These are phyloP conservation scores for Himalopsyche tibetana DNA, from an alignment of 2,888 invertebrate genomes.

Conservation along the genomic window DNA sequence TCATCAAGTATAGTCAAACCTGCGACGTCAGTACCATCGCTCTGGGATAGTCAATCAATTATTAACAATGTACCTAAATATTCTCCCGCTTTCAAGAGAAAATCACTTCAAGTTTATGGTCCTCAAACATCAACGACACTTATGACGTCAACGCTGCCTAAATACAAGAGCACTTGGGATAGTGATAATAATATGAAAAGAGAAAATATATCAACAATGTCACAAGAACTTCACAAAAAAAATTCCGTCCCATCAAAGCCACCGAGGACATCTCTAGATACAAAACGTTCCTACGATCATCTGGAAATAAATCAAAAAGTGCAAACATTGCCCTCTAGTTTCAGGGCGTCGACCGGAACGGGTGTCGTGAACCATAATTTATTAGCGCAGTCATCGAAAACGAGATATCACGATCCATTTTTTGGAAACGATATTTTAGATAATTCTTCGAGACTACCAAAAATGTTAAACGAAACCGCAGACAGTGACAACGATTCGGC, in stretches of 20 bases:
- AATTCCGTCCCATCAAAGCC: slow-evolving; percentile 67
- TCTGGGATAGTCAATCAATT: slow-evolving; percentile 69
- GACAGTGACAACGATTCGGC: slow-evolving; percentile 93
- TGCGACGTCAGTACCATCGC: slow-evolving; percentile 67
- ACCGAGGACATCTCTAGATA: slow-evolving; percentile 69
- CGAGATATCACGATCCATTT: slow-evolving; percentile 68
- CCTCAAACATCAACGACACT: slow-evolving; percentile 67
- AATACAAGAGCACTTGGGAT: slow-evolving; percentile 45
- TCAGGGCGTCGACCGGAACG: slow-evolving; percentile 63
- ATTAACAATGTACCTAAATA: slow-evolving; percentile 84
- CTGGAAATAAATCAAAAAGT: slow-evolving; percentile 51
- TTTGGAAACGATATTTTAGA: slow-evolving; percentile 68
- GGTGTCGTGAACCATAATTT: slow-evolving; percentile 60
- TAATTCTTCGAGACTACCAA: slow-evolving; percentile 54
- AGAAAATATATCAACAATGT: slow-evolving; percentile 55
- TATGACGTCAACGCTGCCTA: slow-evolving; percentile 66
- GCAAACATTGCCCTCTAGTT: slow-evolving; percentile 64
- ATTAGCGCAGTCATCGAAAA: slow-evolving; percentile 61
- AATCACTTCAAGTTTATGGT: slow-evolving; percentile 82
- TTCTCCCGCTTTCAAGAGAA: slow-evolving; percentile 88
- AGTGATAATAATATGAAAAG: slow-evolving; percentile 56
- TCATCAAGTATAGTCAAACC: slow-evolving; percentile 8
- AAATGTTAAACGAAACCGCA: slow-evolving; percentile 69
- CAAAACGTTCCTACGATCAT: slow-evolving; percentile 68
- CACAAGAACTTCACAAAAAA: slow-evolving; percentile 45